These are phyloP conservation scores for Helostoma temminkii DNA, from an alignment of 2,797 vertebrate genomes.

Conservation along the genomic window DNA sequence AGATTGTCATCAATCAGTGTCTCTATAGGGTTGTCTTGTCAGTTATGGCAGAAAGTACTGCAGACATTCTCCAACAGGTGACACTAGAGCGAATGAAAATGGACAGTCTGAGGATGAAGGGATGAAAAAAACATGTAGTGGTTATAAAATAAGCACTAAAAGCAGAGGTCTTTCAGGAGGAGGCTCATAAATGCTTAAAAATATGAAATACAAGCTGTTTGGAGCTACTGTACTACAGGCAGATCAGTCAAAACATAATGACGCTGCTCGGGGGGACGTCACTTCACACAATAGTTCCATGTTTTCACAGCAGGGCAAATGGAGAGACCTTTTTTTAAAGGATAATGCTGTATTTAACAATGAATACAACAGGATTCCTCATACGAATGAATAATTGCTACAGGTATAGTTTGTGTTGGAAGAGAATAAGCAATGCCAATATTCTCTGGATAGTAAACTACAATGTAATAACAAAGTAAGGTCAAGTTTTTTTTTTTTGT, in stretches of 20 bases:
- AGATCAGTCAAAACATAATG: slow-evolving; percentile 44
- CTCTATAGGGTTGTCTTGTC: slow-evolving; percentile 13
- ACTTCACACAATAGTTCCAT: not conserved
- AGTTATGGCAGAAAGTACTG: slow-evolving; percentile 3
- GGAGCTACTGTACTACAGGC: slow-evolving; percentile 11
- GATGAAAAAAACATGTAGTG: slow-evolving; percentile 17
- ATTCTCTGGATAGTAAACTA: not conserved
- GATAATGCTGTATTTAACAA: too few relatives aligned
- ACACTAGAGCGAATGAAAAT: slow-evolving; percentile 19
- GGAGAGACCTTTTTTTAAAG: slow-evolving; percentile 24
- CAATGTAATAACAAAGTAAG: not conserved
- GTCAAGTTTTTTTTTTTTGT: not conserved
- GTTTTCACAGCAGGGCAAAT: slow-evolving; percentile 28
- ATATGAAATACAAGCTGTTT: slow-evolving; percentile 24
- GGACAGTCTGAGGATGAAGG: not conserved
- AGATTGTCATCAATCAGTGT: slow-evolving; percentile 47
- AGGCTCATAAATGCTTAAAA: slow-evolving; percentile 36
- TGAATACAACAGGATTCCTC: too few relatives aligned
- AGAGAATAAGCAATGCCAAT: not conserved
- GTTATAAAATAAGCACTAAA: slow-evolving; percentile 29
- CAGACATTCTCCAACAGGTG: slow-evolving; percentile 32
- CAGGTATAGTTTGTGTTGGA: not conserved
- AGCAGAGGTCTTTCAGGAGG: slow-evolving; percentile 5
- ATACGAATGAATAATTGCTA: not conserved
- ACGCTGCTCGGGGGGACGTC: slow-evolving; percentile 28